These are phyloP conservation scores for Synanceia verrucosa DNA, from an alignment of 2,797 vertebrate genomes.

Conservation along the genomic window DNA sequence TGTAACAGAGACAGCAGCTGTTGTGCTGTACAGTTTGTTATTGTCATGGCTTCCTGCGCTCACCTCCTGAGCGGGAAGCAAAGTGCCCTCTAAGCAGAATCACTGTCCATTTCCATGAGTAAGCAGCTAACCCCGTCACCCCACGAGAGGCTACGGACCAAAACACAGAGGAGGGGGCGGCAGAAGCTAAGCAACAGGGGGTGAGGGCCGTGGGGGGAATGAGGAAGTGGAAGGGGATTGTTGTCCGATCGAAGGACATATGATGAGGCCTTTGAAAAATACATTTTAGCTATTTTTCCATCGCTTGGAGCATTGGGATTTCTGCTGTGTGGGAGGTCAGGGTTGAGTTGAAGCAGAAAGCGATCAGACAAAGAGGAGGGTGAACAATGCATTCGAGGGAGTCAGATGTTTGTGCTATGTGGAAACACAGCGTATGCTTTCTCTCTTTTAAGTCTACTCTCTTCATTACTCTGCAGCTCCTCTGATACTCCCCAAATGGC, in stretches of 20 bases:
- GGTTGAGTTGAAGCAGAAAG: slow-evolving; percentile 17
- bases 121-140: slow-evolving; percentile 79
- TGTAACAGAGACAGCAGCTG: slow-evolving; percentile 26
- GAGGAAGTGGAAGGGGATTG: slow-evolving; percentile 14
- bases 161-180: slow-evolving; percentile 60
- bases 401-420: slow-evolving; percentile 17
- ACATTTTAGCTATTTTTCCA: background rate
- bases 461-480: slow-evolving; percentile 61
- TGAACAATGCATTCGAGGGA: background rate
- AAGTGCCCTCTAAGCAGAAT: slow-evolving; percentile 82
- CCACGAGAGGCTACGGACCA: slow-evolving; percentile 57
- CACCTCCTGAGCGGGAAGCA: slow-evolving; percentile 74
- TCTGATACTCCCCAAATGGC: slow-evolving; percentile 55
- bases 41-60: slow-evolving; percentile 77
- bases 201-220: slow-evolving; percentile 8
- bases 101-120: slow-evolving; percentile 78
- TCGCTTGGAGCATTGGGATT: background rate
- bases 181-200: slow-evolving; percentile 40
- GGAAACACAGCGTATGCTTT: slow-evolving; percentile 16
- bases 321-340: slow-evolving; percentile 15
- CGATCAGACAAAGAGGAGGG: background rate
- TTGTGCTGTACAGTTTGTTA: slow-evolving; percentile 68
- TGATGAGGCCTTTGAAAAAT: slow-evolving; percentile 5
- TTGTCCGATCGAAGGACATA: slow-evolving; percentile 4
- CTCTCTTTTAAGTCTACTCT: slow-evolving; percentile 46